Evolutionary conservation across 2,113 vertebrate genomes (phyloP).

Genomic region (Lepidothrix coronata): DNA sequence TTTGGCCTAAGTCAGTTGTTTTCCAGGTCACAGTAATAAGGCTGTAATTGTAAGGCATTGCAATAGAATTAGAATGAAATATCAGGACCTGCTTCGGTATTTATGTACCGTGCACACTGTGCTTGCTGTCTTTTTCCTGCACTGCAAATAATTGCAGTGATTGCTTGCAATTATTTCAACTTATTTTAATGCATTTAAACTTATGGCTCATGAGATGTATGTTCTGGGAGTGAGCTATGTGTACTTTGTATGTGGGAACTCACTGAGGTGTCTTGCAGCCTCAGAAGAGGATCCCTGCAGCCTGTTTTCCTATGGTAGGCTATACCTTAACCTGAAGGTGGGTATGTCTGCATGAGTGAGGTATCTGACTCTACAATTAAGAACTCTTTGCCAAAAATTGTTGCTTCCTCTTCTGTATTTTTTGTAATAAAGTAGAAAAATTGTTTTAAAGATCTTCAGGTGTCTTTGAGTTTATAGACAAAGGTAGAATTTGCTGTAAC

Average conservation of each 20-base stretch:
- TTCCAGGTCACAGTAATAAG: background rate
- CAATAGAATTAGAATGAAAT: background rate
- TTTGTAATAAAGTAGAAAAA: background rate
- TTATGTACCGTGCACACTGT: background rate
- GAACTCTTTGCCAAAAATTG: background rate
- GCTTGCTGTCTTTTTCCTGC: background rate
- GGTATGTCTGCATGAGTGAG: background rate
- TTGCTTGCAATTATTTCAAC: background rate
- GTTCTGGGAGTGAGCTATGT: background rate
- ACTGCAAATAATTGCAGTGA: background rate
- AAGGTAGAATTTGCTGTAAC: background rate
- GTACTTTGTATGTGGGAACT: background rate
- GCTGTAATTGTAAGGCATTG: background rate
- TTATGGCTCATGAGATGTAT: background rate
- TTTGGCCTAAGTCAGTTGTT: background rate
- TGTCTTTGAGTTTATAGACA: background rate
- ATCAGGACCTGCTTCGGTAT: background rate
- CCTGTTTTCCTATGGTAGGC: background rate
- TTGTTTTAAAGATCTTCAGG: background rate
- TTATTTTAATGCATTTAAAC: background rate
- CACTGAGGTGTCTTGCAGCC: background rate
- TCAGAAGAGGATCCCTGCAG: background rate
- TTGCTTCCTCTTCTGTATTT: background rate
- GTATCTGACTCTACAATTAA: background rate
- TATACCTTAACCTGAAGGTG: background rate